Percentiles rank a stretch among this genome's conserved stretches.
These are phyloP conservation scores for Oreochromis niloticus DNA, from an alignment of 2,113 vertebrate genomes.

Conservation along the genomic window DNA sequence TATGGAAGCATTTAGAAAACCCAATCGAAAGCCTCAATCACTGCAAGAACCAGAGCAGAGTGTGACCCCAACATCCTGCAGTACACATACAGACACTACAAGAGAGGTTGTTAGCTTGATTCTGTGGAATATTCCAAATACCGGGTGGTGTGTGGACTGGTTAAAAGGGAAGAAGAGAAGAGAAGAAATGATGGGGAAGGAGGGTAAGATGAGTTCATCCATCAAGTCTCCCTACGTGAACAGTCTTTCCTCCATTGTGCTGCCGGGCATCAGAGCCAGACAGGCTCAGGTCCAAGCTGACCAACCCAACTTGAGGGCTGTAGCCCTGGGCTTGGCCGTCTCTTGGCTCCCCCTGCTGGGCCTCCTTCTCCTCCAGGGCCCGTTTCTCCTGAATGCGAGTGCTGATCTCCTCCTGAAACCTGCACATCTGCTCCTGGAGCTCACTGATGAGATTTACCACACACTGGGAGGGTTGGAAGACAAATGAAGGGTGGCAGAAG, in stretches of 20 bases:
- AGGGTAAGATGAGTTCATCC: slow-evolving; percentile 61
- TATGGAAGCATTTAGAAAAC: slow-evolving; percentile 45
- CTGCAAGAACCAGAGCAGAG: slow-evolving; percentile 24
- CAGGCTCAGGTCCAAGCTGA: slow-evolving; percentile 31
- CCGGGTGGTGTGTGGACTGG: slow-evolving; percentile 22
- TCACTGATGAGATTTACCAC: slow-evolving; percentile 99
- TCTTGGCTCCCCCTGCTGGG: slow-evolving; percentile 57
- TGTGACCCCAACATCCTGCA: slow-evolving; percentile 16
- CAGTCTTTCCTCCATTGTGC: slow-evolving; percentile 76
- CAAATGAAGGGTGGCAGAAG: slow-evolving; percentile 3
- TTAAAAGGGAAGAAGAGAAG: slow-evolving; percentile 35
- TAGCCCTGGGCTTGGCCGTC: slow-evolving; percentile 37
- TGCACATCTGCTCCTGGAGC: slow-evolving; percentile 98
- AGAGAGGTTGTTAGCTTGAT: slow-evolving; percentile 55
- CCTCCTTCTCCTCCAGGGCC: slow-evolving; percentile 72
- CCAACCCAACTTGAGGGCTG: slow-evolving; percentile 34
- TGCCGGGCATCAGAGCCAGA: slow-evolving; percentile 47
- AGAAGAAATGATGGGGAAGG: slow-evolving; percentile 16
- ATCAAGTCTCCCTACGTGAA: slow-evolving; percentile 85
- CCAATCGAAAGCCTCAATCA: neutral
- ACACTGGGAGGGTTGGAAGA: slow-evolving; percentile 74
- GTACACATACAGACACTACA: slow-evolving; percentile 3
- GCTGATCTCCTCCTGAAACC: slow-evolving; percentile 95
- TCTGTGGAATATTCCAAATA: slow-evolving; percentile 40
- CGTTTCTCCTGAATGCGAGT: slow-evolving; percentile 90